Conservation (phyloP, 2,113 vertebrate genomes). For the Dunckerocampus dactyliophorus region DNA sequence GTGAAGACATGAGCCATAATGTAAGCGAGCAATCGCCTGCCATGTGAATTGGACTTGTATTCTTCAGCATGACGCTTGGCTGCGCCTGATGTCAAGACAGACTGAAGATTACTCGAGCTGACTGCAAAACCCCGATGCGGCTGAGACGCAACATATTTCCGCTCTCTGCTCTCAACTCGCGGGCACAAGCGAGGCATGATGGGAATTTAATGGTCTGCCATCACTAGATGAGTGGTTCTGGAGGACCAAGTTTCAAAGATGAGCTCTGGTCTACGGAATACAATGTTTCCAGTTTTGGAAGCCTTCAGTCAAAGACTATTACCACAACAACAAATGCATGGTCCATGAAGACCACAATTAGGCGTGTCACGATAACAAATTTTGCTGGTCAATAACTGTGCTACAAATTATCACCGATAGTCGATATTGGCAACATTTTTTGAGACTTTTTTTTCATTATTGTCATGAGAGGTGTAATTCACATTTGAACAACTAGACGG, state of each 20-base stretch:
- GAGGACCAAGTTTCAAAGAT: neutral
- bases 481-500: no score
- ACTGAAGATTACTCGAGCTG: conserved; percentile 21
- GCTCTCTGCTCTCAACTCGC: conserved; percentile 25
- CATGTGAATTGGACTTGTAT: conserved; percentile 36
- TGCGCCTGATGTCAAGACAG: conserved; percentile 23
- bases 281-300: neutral
- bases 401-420: no score
- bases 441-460: no score
- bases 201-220: conserved; percentile 48
- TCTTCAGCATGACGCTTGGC: conserved; percentile 20
- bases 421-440: no score
- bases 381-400: no score
- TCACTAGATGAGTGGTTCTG: neutral
- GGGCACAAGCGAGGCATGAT: conserved; percentile 38
- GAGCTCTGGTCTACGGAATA: neutral
- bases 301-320: no score
- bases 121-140: conserved; percentile 40
- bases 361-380: no score
- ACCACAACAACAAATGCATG: neutral
- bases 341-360: neutral
- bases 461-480: no score
- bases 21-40: conserved; percentile 14
- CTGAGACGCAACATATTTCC: conserved; percentile 40
- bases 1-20: conserved; percentile 4